A percentile compares a stretch with the other conserved stretches of the same genome.
Conservation (phyloP, 2,888 invertebrate genomes). For the Scaptomyza cyrtandrae region DNA sequence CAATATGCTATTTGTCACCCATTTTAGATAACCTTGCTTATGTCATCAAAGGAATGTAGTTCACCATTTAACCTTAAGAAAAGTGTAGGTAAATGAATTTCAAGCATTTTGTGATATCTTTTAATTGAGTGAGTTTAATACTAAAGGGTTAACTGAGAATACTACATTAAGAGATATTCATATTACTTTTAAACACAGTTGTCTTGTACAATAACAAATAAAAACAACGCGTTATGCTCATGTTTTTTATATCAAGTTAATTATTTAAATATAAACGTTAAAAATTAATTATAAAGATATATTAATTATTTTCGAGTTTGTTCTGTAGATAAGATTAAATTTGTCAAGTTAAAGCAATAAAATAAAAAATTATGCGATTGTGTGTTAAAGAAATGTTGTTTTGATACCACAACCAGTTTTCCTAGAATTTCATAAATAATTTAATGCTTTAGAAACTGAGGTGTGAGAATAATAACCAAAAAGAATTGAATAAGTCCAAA, state of each 20-base stretch:
- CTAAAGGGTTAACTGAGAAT: too few species aligned
- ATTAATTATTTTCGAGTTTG: not conserved
- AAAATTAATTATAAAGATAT: not conserved
- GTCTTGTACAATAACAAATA: too few species aligned
- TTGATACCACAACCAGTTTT: not conserved
- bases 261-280: not conserved
- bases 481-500: not conserved
- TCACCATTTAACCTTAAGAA: not conserved
- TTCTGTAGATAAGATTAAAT: not conserved
- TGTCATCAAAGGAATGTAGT: slow-evolving; percentile 21
- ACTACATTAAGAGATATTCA: too few species aligned
- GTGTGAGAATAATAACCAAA: not conserved
- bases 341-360: not conserved
- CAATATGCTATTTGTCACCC: slow-evolving; percentile 2
- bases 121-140: too few species aligned
- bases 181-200: too few species aligned
- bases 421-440: not conserved
- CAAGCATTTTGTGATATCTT: too few species aligned
- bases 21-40: slow-evolving; percentile 39
- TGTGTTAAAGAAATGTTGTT: not conserved
- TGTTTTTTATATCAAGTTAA: not conserved
- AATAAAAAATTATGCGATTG: not conserved
- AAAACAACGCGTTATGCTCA: not conserved
- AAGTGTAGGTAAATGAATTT: not conserved
- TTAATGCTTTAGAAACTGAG: not conserved